phyloP scores from a whole-genome alignment of 2,113 vertebrate species.

The Alligator sinensis region DNA sequence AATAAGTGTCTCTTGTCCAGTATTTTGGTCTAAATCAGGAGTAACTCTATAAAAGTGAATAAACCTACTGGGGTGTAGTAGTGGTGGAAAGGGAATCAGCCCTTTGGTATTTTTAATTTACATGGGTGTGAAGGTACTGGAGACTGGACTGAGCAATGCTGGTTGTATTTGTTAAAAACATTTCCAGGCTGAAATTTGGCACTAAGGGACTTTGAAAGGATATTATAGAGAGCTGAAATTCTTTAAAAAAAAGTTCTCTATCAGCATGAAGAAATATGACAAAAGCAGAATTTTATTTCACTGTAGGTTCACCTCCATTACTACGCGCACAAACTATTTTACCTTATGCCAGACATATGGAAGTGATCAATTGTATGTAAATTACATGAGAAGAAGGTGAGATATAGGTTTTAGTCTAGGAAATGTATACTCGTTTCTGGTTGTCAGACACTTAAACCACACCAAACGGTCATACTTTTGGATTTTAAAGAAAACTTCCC shows the following conservation, averaged over 20 bases:
- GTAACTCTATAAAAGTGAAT: conserved; percentile 7
- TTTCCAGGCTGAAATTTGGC: conserved; percentile 52
- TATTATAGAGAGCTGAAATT: conserved; percentile 58
- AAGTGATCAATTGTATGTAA: conserved; percentile 80
- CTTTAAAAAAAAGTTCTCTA: conserved; percentile 46
- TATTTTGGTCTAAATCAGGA: conserved; percentile 38
- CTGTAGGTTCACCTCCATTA: conserved; percentile 71
- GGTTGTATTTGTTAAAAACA: conserved; percentile 17
- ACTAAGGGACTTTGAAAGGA: conserved; percentile 51
- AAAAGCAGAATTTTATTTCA: conserved; percentile 75
- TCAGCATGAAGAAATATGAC: conserved; percentile 55
- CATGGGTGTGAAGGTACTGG: conserved; percentile 61
- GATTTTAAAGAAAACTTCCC: conserved; percentile 48
- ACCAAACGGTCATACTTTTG: conserved; percentile 45
- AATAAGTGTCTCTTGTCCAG: background rate
- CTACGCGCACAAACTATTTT: conserved; percentile 76
- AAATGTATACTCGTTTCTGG: conserved; percentile 68
- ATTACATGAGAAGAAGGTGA: conserved; percentile 78
- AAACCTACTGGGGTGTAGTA: background rate
- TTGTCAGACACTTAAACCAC: conserved; percentile 68
- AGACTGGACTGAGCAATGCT: conserved; percentile 36
- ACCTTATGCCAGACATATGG: conserved; percentile 82
- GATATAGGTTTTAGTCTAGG: conserved; percentile 65
- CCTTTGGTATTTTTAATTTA: conserved; percentile 30
- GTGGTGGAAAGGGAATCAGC: background rate